Base-by-base conservation (phyloP, 2,797 vertebrate species). In the Enteromius trimaculatus region DNA sequence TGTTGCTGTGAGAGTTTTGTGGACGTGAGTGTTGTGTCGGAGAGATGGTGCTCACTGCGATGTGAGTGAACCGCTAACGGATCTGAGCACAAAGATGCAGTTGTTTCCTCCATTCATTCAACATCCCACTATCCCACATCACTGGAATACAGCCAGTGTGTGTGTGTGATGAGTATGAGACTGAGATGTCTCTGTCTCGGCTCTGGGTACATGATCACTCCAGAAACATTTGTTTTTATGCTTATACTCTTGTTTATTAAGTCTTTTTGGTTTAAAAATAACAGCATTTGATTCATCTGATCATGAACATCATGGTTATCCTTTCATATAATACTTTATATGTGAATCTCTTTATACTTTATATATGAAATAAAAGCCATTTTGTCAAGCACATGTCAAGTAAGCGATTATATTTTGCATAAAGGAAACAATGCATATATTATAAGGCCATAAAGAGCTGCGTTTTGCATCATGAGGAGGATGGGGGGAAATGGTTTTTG, bases 51-150 rank as follows among this genome's bases (percentile, higher is more conserved):
- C 65, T 82, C 79, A 80, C 9, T 69, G 85, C 49, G 44, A 86
- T 83, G 80, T 65, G 71, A 81, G 81, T 65, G 23, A 82, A 77
- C 77, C 85, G 72, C 80, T 81, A 85, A 79, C 84, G 80, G 53
- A 81, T 72, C 44, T 26, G 31, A 79, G 80, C 58, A 88, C 87
- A 88, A 87, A 81, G 85, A 81, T 58, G 72, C 39, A 80, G 77
- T 82, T 88, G 84, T 88, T 85, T 23, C 51, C 49, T 77, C 23
- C 37, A 58, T 80, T 79, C 66, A 85, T 83, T 74, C 83, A 80
- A 64, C 37, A 64, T 47, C 79, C 26, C 47, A 79, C 62, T 23
- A 29, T 49, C 39, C 39, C 69, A 37, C 70, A 53, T 80, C 34
- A 68, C 47, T 69, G 64, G 14, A 80, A 10, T 5, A 64, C 51